Conservation (phyloP, 2,113 vertebrate genomes). For the Microcebus jonahi region DNA sequence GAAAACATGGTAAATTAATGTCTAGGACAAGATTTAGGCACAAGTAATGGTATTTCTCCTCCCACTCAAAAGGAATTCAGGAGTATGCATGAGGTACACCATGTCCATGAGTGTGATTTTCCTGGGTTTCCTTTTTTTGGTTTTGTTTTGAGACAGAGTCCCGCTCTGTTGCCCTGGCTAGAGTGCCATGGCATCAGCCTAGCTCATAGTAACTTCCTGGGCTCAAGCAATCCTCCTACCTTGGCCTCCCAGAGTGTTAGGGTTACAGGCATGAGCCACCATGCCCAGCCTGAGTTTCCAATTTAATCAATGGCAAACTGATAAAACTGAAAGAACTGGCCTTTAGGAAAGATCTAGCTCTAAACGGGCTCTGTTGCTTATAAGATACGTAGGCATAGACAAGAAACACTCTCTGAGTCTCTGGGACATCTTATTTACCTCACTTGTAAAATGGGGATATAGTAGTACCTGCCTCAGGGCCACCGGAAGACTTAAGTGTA, state of each 20-base stretch:
- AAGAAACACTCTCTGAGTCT: background rate
- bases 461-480: background rate
- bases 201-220: too few species aligned
- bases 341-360: background rate
- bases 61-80: background rate
- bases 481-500: background rate
- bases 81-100: background rate
- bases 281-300: background rate
- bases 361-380: background rate
- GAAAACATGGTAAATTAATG: constrained; percentile 24
- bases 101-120: background rate
- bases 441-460: background rate
- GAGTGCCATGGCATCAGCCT: too few species aligned
- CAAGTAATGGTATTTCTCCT: background rate
- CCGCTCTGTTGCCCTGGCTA: too few species aligned
- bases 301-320: background rate
- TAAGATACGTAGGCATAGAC: fast-evolving
- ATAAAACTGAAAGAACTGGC: background rate
- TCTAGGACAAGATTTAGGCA: background rate
- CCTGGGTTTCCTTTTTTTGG: too few species aligned
- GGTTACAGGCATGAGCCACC: too few species aligned
- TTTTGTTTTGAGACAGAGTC: too few species aligned
- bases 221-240: too few species aligned
- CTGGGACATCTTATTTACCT: background rate
- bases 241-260: too few species aligned